phyloP scores from a whole-genome alignment of 2,113 vertebrate genomes.

The Callocephalon fimbriatum region DNA sequence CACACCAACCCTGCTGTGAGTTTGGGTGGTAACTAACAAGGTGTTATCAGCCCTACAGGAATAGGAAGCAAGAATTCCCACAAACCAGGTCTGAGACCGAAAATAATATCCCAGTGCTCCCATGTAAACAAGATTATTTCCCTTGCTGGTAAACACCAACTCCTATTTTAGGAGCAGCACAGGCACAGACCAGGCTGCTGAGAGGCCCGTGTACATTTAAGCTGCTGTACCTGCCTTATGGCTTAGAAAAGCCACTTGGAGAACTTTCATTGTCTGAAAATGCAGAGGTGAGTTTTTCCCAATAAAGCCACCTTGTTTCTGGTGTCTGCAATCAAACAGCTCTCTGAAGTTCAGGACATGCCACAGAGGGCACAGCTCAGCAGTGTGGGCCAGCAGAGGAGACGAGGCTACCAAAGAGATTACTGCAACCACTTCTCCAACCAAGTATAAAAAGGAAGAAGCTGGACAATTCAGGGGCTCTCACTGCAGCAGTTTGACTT shows the following conservation, averaged over 20 bases:
- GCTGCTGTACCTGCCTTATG: background rate
- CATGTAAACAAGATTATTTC: background rate
- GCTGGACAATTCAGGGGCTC: background rate
- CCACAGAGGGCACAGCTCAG: background rate
- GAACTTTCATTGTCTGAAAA: background rate
- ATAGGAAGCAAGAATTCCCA: background rate
- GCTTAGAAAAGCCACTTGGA: background rate
- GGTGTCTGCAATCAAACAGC: background rate
- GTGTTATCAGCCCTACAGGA: accelerated
- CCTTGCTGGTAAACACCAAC: background rate
- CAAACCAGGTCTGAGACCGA: background rate
- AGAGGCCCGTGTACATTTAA: background rate
- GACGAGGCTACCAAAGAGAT: background rate
- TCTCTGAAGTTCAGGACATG: background rate
- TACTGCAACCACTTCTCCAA: background rate
- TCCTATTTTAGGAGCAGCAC: background rate
- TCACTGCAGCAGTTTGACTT: background rate
- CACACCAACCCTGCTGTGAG: background rate
- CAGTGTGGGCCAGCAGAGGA: background rate
- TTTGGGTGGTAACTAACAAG: accelerated
- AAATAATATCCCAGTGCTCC: background rate
- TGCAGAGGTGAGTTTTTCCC: background rate
- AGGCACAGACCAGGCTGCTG: background rate
- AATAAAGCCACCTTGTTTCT: background rate
- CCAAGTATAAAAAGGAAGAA: background rate